A percentile compares a stretch with the other conserved stretches of the same genome.
These are phyloP conservation scores for Cygnus atratus DNA, from an alignment of 2,113 vertebrate genomes.

Conservation along the genomic window DNA sequence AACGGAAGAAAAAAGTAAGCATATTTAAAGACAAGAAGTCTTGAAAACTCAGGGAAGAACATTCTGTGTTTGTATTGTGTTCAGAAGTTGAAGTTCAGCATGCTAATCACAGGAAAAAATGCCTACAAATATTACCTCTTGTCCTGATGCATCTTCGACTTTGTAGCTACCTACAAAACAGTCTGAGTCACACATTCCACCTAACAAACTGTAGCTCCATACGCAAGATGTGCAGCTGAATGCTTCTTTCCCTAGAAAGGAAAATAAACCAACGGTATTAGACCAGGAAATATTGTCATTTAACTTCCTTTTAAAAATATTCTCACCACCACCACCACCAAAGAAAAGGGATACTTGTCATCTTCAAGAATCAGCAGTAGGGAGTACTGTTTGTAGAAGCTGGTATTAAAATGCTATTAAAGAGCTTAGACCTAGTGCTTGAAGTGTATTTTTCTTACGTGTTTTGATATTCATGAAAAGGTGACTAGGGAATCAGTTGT, in stretches of 20 bases:
- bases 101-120: not conserved
- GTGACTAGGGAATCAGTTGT: not conserved
- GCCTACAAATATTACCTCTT: not conserved
- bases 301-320: not conserved
- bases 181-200: constrained; percentile 77
- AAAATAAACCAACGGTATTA: not conserved
- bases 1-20: not conserved
- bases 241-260: constrained; percentile 71
- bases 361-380: not conserved
- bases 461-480: not conserved
- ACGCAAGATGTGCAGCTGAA: constrained; percentile 82
- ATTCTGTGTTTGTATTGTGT: not conserved
- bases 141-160: constrained; percentile 70
- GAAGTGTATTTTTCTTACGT: not conserved
- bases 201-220: constrained; percentile 76
- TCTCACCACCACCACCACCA: no score
- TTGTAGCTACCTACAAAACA: constrained; percentile 83
- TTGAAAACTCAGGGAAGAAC: not conserved
- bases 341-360: not conserved
- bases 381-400: not conserved
- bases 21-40: not conserved
- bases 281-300: not conserved
- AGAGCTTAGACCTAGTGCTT: not conserved
- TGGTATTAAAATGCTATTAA: not conserved
- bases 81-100: not conserved